Base-by-base conservation (phyloP, 30 jellyfish, hydroid and myxozoan genomes). In the Hydractinia symbiolongicarpus region DNA sequence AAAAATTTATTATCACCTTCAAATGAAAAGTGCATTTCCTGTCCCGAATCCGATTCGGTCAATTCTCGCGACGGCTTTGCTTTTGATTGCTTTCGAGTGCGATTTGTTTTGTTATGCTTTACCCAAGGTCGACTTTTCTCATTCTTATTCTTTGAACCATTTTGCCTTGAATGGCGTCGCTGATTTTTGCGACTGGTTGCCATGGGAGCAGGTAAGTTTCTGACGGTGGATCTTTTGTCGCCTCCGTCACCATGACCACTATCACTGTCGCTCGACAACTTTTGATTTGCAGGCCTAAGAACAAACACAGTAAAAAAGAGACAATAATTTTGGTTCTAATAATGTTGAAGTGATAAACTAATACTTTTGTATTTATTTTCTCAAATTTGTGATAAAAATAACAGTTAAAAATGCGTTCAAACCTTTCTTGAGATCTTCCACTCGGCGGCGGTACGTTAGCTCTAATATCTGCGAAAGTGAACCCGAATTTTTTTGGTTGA, bases 1-100 rank as follows among this genome's bases (percentile, higher is more conserved):
- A 58, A 11, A 49, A 56, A 30, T 4, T 40, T n/a, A 6, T 4
- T 1, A 16, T 15, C 30, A 79, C 87, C 87, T 79, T 79, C 87
- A 5, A 61, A 79, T 30, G 83, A 66, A 50, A 21, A 79, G 54
- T 77, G 54, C 85, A 77, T 77, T 77, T 79, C 87, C 50, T 79
- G 87, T 21, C 87, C 87, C 10, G 87, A 79, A 61, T 79, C 87
- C 16, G 87, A 61, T 54, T 79, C 87, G 66, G 84, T 67, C 84
- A 60, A 50, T n/a, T 79, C 87, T 8, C 85, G 62, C 20, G 56
- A 66, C 13, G 6, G 50, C 16, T 67, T 61, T 57, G 52, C 10
- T 55, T 19, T 21, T 13, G 77, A 51, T 5, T 8, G n/a, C 40
- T 30, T 51, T 60, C 66, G 56, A 6, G 78, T 30, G 14, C 78